A percentile compares a stretch with the other conserved stretches of the same genome.
phyloP scores from a whole-genome alignment of 1,140 invertebrate species.

The Ips typographus region DNA sequence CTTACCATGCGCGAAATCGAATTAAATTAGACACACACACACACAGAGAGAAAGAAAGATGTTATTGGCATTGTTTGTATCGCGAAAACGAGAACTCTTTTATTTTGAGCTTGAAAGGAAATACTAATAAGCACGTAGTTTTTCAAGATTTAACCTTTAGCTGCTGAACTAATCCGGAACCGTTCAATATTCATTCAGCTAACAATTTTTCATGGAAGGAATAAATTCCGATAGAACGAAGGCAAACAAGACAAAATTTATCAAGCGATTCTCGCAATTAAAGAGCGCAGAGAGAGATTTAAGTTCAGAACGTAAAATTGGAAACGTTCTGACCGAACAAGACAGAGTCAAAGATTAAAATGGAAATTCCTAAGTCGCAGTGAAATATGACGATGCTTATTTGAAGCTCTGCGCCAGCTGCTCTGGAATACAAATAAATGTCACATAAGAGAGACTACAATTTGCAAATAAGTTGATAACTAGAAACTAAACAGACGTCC shows the following conservation, averaged over 20 bases:
- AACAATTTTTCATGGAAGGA: constrained; percentile 23
- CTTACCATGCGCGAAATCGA: constrained; percentile 2
- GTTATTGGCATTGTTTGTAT: neutral
- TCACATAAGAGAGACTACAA: constrained; percentile 9
- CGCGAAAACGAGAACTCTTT: neutral
- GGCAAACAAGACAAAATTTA: constrained; percentile 21
- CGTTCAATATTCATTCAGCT: constrained; percentile 20
- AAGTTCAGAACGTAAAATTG: constrained; percentile 26
- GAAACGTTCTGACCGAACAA: constrained; percentile 21
- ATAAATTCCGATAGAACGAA: constrained; percentile 16
- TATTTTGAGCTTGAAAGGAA: too few relatives aligned
- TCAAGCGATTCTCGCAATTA: constrained; percentile 19
- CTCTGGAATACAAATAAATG: constrained; percentile 27
- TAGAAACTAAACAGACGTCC: too few relatives aligned
- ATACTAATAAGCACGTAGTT: too few relatives aligned
- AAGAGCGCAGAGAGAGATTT: constrained; percentile 9
- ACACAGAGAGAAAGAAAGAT: neutral
- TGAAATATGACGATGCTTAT: constrained; percentile 33
- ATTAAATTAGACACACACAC: neutral
- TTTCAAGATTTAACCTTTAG: neutral
- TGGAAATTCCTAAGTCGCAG: constrained; percentile 31
- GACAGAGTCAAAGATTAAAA: constrained; percentile 31
- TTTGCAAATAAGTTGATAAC: too few relatives aligned
- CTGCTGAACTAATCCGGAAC: neutral
- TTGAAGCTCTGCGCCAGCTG: constrained; percentile 18